These are phyloP conservation scores for Hydriomena furcata DNA, from an alignment of 2,888 invertebrate species.

Conservation along the genomic window DNA sequence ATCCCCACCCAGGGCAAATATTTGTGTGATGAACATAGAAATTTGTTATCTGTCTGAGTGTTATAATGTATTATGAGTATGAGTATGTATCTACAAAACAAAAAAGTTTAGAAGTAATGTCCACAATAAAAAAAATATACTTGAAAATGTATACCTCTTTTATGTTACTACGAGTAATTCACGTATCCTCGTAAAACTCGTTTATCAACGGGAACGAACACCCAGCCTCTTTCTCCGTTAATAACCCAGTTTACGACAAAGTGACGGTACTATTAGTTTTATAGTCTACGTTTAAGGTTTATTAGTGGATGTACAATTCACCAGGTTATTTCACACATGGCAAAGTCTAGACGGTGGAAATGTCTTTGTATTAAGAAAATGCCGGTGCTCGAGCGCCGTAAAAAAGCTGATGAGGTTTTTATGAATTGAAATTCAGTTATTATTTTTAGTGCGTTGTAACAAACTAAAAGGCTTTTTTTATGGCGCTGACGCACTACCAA, in stretches of 20 bases:
- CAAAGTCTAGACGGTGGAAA: conserved; percentile 73
- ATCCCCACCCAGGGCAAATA: no score
- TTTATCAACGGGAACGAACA: conserved; percentile 37
- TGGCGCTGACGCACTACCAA: neutral
- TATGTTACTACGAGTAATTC: no score
- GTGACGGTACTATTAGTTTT: conserved; percentile 79
- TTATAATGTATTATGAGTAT: no score
- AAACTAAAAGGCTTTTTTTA: conserved; percentile 3
- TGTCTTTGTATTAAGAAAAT: conserved; percentile 64
- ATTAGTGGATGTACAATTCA: conserved; percentile 72
- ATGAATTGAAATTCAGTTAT: conserved; percentile 35
- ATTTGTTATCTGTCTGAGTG: no score
- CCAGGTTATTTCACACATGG: conserved; percentile 77
- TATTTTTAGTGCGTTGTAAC: conserved; percentile 30
- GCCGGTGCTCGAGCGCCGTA: conserved; percentile 40
- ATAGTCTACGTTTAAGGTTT: conserved; percentile 74
- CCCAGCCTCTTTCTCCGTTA: conserved; percentile 42
- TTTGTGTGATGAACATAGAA: no score
- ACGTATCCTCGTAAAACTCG: conserved; percentile 9
- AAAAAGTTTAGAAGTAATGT: no score
- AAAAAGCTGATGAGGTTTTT: conserved; percentile 36
- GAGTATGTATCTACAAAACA: no score
- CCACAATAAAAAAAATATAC: no score
- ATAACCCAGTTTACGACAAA: conserved; percentile 72
- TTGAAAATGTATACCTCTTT: no score